Evolutionary conservation across 1,140 invertebrate species (phyloP).

Genomic region (Solenopsis fugax): DNA sequence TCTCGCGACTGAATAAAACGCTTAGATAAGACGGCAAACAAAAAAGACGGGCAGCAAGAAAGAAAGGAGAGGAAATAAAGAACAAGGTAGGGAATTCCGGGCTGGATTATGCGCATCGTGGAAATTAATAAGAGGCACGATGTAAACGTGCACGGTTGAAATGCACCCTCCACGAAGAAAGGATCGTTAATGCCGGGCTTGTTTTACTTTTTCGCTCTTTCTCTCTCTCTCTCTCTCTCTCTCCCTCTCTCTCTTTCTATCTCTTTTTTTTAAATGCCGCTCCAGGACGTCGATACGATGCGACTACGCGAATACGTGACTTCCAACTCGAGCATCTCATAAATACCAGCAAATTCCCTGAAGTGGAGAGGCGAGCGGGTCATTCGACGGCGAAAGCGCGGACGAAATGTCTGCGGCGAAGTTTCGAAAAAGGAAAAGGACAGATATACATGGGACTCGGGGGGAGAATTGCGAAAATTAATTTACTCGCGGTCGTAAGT

Average conservation of each 20-base stretch:
- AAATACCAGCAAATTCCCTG: slow-evolving; percentile 56
- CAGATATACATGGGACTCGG: not conserved
- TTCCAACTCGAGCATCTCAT: slow-evolving; percentile 60
- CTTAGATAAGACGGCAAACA: not conserved
- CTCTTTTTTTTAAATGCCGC: slow-evolving; percentile 20
- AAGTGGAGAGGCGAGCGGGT: slow-evolving; percentile 39
- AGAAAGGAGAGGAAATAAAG: slow-evolving; percentile 22
- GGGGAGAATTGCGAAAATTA: slow-evolving; percentile 45
- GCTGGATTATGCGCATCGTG: slow-evolving; percentile 58
- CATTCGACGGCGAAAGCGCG: slow-evolving; percentile 41
- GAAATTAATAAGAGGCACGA: slow-evolving; percentile 56
- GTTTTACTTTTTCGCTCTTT: slow-evolving; percentile 22
- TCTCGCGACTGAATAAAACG: not conserved
- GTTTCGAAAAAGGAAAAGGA: slow-evolving; percentile 47
- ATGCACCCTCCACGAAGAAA: slow-evolving; percentile 37
- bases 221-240: too few species aligned
- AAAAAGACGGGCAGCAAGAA: slow-evolving; percentile 11
- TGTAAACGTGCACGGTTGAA: slow-evolving; percentile 57
- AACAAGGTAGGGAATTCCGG: slow-evolving; percentile 15
- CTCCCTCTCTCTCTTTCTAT: not conserved
- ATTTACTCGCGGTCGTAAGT: slow-evolving; percentile 54
- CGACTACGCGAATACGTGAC: slow-evolving; percentile 58
- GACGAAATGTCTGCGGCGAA: slow-evolving; percentile 46
- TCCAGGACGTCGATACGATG: slow-evolving; percentile 58
- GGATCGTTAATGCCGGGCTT: slow-evolving; percentile 64